Percentiles rank a stretch among this genome's conserved stretches.
Evolutionary conservation across 2,797 vertebrate genomes (phyloP).

Genomic region (Trichosurus vulpecula): DNA sequence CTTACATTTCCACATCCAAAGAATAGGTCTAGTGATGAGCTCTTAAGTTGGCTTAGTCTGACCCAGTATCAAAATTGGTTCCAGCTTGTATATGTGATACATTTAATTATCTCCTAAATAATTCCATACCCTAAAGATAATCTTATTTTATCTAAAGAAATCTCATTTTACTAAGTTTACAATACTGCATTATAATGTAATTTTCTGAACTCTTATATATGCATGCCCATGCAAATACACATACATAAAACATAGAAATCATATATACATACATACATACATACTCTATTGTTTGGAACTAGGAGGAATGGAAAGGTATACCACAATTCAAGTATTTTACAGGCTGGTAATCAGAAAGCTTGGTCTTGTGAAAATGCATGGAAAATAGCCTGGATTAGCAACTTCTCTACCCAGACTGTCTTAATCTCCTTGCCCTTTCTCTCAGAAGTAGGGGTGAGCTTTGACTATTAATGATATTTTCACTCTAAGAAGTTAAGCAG

Average conservation of each 20-base stretch:
- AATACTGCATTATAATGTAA: background rate
- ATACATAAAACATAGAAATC: background rate
- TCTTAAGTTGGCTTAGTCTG: background rate
- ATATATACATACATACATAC: background rate
- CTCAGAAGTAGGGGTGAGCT: background rate
- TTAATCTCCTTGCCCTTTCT: background rate
- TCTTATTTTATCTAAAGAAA: constrained; percentile 15
- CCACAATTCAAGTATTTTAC: background rate
- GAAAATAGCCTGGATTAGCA: background rate
- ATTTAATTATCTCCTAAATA: background rate
- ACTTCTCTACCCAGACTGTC: background rate
- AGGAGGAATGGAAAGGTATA: background rate
- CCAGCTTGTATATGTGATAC: background rate
- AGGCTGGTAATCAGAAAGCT: background rate
- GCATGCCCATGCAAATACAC: background rate
- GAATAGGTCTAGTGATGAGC: background rate
- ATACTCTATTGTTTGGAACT: background rate
- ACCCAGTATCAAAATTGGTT: background rate
- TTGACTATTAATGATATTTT: background rate
- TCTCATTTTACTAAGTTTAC: background rate
- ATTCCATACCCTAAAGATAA: background rate
- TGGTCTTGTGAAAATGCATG: background rate
- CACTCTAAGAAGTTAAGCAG: background rate
- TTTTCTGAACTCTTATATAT: background rate
- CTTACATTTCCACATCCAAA: background rate